phyloP scores from a whole-genome alignment of 1,140 invertebrate species.

The Drosophila varians region DNA sequence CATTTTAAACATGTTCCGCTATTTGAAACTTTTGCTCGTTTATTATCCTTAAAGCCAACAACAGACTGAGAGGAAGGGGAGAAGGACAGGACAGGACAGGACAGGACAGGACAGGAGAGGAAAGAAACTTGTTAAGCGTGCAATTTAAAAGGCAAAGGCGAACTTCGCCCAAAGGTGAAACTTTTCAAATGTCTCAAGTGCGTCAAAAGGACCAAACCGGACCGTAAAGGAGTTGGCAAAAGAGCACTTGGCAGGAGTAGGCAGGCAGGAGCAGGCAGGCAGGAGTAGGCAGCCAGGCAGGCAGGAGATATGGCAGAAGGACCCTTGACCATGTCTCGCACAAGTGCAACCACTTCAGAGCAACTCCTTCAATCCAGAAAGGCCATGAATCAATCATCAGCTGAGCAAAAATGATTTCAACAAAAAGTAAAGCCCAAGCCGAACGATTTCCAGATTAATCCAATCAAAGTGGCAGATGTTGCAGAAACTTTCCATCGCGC shows the following conservation, averaged over 20 bases:
- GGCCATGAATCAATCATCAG: not conserved
- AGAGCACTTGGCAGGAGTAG: conserved; percentile 10
- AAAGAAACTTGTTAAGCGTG: conserved; percentile 45
- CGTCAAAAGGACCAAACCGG: conserved; percentile 14
- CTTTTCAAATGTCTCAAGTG: conserved; percentile 47
- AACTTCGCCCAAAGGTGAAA: conserved; percentile 44
- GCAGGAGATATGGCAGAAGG: not conserved
- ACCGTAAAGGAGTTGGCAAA: conserved; percentile 1
- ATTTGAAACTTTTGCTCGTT: conserved; percentile 62
- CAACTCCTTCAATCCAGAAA: conserved; percentile 10
- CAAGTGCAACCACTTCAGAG: conserved; percentile 32
- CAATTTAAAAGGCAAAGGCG: conserved; percentile 35
- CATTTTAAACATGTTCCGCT: conserved; percentile 67
- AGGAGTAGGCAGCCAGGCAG: not conserved
- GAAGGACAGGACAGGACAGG: no score
- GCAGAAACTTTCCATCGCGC: not conserved
- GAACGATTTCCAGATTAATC: conserved; percentile 4
- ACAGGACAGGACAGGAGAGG: not conserved
- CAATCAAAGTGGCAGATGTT: not conserved
- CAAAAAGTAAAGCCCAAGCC: not conserved
- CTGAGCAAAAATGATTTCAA: not conserved
- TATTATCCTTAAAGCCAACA: conserved; percentile 46
- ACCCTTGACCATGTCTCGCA: conserved; percentile 12
- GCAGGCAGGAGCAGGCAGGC: not conserved
- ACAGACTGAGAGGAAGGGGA: not conserved